Percentiles rank a stretch among this genome's conserved stretches.
These are phyloP conservation scores for Eubasilissa regina DNA, from an alignment of 1,140 invertebrate species.

Conservation along the genomic window DNA sequence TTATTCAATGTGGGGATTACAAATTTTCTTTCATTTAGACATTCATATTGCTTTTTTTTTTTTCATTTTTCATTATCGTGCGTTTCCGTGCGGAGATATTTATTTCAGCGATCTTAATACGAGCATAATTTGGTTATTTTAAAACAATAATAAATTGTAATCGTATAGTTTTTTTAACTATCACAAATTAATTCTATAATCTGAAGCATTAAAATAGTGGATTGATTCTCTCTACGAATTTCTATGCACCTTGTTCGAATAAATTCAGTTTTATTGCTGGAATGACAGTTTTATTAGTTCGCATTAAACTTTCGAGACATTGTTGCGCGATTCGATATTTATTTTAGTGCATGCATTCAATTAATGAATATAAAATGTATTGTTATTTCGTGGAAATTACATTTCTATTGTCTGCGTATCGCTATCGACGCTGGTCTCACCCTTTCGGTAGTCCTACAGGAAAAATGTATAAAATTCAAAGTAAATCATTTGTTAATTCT, in stretches of 20 bases:
- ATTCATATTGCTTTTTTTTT: not conserved
- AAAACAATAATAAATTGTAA: constrained; percentile 17
- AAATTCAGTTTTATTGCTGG: constrained; percentile 58
- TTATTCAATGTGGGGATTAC: constrained; percentile 39
- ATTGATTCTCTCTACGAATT: constrained; percentile 47
- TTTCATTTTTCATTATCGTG: not conserved
- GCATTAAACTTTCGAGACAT: constrained; percentile 59
- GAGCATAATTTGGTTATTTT: constrained; percentile 3
- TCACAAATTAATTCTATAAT: constrained; percentile 20
- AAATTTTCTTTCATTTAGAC: constrained; percentile 48
- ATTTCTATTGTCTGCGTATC: constrained; percentile 19
- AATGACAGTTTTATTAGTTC: constrained; percentile 59
- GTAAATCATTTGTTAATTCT: too few relatives aligned
- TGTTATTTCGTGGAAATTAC: constrained; percentile 49
- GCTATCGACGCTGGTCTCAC: not conserved
- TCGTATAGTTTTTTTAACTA: constrained; percentile 18
- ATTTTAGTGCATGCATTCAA: constrained; percentile 56
- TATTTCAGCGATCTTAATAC: constrained; percentile 5
- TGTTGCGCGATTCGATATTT: constrained; percentile 53
- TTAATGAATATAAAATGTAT: constrained; percentile 55
- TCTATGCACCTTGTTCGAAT: constrained; percentile 55
- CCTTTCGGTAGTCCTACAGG: not conserved
- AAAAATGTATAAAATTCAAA: too few relatives aligned
- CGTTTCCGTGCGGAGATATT: not conserved
- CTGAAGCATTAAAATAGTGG: constrained; percentile 33